Percentiles rank a stretch among this genome's conserved stretches.
phyloP scores from a whole-genome alignment of 2,888 invertebrate species.

The Acleris literana region DNA sequence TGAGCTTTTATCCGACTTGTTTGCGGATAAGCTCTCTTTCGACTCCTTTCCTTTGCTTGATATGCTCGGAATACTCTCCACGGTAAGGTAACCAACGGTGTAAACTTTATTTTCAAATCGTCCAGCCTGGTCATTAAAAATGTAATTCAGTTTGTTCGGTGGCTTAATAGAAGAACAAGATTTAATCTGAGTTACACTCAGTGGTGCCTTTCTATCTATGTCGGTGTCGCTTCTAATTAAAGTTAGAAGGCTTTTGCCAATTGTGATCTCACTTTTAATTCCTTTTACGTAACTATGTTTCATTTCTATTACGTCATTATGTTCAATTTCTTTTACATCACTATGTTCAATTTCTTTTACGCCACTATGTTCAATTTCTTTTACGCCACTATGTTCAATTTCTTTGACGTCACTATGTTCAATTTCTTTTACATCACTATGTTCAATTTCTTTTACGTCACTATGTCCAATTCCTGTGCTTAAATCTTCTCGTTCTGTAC shows the following conservation, averaged over 20 bases:
- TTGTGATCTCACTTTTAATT: no score
- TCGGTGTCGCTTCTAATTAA: conserved; percentile 53
- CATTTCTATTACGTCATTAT: no score
- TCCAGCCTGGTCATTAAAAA: conserved; percentile 55
- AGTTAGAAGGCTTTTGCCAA: conserved; percentile 37
- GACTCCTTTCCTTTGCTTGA: conserved; percentile 9
- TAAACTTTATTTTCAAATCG: conserved; percentile 57
- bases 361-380: no score
- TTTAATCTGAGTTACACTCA: conserved; percentile 49
- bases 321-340: no score
- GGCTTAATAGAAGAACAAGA: conserved; percentile 53
- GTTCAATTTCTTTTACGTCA: conserved; percentile 23
- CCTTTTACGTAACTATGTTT: no score
- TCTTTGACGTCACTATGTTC: conserved; percentile 12
- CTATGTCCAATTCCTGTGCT: no score
- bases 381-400: no score
- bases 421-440: background rate
- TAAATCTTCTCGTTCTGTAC: no score
- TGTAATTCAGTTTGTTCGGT: conserved; percentile 58
- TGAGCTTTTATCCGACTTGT: no score
- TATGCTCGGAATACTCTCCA: conserved; percentile 47
- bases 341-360: no score
- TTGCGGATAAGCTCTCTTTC: background rate
- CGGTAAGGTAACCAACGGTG: conserved; percentile 67
- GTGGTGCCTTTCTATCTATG: conserved; percentile 42